These are phyloP conservation scores for Tarsius wallacei DNA, from an alignment of 2,797 vertebrate genomes.

Conservation along the genomic window DNA sequence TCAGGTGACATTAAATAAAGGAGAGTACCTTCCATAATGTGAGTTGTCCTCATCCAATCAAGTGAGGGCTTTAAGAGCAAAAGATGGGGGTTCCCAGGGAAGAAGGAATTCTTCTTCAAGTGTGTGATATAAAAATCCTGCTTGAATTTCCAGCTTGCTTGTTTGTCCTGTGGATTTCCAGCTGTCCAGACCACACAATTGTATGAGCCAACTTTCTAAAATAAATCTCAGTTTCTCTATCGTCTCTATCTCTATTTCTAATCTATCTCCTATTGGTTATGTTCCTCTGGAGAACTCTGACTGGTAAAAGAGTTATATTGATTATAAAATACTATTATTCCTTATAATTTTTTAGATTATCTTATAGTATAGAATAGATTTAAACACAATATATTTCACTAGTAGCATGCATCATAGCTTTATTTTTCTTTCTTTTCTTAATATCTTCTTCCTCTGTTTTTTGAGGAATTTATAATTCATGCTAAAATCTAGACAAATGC, in stretches of 20 bases:
- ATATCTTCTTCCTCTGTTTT: too few relatives aligned
- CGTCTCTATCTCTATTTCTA: neutral
- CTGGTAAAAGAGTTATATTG: neutral
- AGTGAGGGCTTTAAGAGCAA: neutral
- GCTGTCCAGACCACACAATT: neutral
- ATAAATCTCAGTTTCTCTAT: neutral
- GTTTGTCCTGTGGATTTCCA: neutral
- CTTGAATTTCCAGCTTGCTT: neutral
- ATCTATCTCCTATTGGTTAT: neutral
- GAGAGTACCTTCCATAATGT: neutral
- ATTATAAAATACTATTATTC: neutral
- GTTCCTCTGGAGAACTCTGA: neutral
- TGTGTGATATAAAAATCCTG: neutral
- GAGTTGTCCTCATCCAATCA: neutral
- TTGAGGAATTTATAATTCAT: neutral
- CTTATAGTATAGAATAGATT: neutral
- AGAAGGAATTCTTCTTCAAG: neutral
- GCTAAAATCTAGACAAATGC: neutral
- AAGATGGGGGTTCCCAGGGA: neutral
- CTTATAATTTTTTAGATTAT: too few relatives aligned
- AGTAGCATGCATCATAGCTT: neutral
- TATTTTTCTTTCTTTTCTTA: too few relatives aligned
- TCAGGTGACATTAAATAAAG: neutral
- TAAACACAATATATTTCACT: neutral
- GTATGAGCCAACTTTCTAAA: neutral